A percentile compares a stretch with the other conserved stretches of the same genome.
Conservation (phyloP, 2,113 vertebrate species). For the Phalacrocorax aristotelis region DNA sequence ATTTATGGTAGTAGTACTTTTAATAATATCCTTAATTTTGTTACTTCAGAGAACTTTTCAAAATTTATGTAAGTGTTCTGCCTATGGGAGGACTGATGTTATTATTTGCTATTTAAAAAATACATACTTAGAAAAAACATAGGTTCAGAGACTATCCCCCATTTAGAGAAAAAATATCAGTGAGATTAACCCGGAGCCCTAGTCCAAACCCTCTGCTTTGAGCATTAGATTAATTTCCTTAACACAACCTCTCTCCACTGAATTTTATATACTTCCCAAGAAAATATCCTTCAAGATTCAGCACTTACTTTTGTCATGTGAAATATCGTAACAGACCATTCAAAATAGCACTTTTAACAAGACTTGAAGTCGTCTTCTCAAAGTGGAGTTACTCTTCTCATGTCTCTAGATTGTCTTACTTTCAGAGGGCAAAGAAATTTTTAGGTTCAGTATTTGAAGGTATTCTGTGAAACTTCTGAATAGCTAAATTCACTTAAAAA, state of each 20-base stretch:
- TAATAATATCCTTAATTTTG: neutral
- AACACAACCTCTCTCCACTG: neutral
- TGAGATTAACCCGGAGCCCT: neutral
- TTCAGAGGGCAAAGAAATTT: neutral
- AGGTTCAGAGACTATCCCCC: neutral
- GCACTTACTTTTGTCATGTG: neutral
- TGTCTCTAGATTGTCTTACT: neutral
- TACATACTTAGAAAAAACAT: neutral
- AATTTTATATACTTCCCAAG: neutral
- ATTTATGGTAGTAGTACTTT: neutral
- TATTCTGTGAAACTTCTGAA: neutral
- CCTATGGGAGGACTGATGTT: neutral
- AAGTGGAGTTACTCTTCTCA: neutral
- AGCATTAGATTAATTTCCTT: neutral
- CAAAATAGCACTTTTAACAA: neutral
- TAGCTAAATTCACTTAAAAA: neutral
- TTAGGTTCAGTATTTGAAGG: neutral
- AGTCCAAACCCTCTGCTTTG: neutral
- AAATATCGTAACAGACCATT: neutral
- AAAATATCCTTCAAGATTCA: neutral
- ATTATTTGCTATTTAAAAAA: neutral
- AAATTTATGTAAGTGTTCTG: neutral
- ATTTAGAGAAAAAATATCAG: neutral
- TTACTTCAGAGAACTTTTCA: neutral
- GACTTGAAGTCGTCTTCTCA: neutral